Base-by-base conservation (phyloP, 2,113 vertebrate species). In the Ifrita kowaldi region DNA sequence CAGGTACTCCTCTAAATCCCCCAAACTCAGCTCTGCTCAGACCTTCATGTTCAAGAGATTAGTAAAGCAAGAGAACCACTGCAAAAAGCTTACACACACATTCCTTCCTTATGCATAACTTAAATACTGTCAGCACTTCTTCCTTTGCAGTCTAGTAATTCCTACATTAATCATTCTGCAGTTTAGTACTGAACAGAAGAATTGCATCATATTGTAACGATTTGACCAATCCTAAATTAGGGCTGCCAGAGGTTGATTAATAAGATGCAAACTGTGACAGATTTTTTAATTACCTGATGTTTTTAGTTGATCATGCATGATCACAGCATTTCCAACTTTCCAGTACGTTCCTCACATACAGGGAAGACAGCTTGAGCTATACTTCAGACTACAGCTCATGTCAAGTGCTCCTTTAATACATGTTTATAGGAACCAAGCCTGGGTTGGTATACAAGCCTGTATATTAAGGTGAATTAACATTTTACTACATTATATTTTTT, bases 121-220 rank as follows among this genome's bases (percentile, higher is more conserved):
- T 85, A 83, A 83, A 80, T 80, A 70, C 62, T 92, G 90, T 90
- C 92, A 96, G 46, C 59, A n/a, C 75, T 30, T 86, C 59, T 83
- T 57, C 27, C 64, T 68, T 63, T 57, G 82, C 74, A 91, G 68
- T 41, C 62, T 65, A 80, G n/a, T 39, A 90, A 65, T 70, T 88
- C 46, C 59, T 91, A 63, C 24, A 81, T 90, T 88, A 77, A 70
- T 93, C 56, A 94, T 64, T 41, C 82, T 59, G 55, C 63, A 67
- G 13, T 80, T 67, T n/a, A 20, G 59, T 95, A 70, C 63, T 35
- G n/a, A 80, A 63, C 37, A 89, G 68, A 79, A 77, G 27, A 87
- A 84, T 64, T 85, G 44, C 81, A 85, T 75, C 87, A 84, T 78
- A 63, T 28, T 71, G 33, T 71, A 93, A 88, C 23, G 42, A 80